Percentiles rank a stretch among this genome's conserved stretches.
Conservation (phyloP, 2,797 vertebrate species). For the Buphagus erythrorhynchus region DNA sequence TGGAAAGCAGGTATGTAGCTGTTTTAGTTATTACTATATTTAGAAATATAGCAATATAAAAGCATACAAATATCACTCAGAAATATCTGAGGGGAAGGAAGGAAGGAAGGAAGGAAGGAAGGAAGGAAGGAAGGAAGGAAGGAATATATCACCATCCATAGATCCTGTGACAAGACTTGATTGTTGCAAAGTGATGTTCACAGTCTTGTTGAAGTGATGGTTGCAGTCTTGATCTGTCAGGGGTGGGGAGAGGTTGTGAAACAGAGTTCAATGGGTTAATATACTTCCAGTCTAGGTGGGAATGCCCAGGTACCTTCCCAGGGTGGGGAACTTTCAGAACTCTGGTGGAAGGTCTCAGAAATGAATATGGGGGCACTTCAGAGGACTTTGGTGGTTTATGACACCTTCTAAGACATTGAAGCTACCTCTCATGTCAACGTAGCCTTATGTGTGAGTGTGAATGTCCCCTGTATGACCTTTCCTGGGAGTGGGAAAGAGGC, state of each 20-base stretch:
- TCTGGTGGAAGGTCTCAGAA: background rate
- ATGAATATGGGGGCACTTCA: background rate
- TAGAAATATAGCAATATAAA: background rate
- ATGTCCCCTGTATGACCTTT: background rate
- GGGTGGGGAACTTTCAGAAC: no score
- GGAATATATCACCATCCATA: background rate
- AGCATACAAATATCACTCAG: background rate
- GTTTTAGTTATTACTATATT: background rate
- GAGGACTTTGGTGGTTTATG: background rate
- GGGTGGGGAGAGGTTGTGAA: background rate
- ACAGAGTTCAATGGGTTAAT: background rate
- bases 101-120: background rate
- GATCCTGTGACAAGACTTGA: background rate
- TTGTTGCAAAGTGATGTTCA: background rate
- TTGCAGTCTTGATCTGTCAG: background rate
- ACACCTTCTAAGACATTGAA: background rate
- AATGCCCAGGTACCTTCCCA: background rate
- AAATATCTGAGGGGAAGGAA: background rate
- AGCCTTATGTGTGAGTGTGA: background rate
- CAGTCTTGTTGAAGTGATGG: background rate
- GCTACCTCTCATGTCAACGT: accelerated
- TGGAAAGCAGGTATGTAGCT: background rate
- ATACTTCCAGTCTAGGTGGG: background rate
- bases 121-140: background rate
- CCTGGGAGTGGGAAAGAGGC: no score